phyloP scores from a whole-genome alignment of 2,113 vertebrate species.

The Nothocercus julius region DNA sequence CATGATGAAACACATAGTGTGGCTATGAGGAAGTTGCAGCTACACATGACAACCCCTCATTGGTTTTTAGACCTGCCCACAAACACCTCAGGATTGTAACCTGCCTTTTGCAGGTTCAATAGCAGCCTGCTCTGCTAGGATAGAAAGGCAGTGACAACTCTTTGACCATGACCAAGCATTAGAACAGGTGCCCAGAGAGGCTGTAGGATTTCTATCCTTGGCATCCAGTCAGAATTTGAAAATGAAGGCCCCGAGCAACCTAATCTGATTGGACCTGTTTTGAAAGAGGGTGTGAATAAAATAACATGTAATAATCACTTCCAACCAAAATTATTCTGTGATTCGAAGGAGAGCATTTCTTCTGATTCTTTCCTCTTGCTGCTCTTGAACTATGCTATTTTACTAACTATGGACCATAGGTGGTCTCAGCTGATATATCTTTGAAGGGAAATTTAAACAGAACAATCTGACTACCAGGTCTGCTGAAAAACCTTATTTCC shows the following conservation, averaged over 20 bases:
- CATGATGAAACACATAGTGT: background rate
- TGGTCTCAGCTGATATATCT: background rate
- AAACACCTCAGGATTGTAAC: background rate
- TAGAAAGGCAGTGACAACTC: background rate
- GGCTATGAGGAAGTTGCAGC: background rate
- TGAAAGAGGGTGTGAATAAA: background rate
- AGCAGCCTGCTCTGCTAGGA: background rate
- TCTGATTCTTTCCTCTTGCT: background rate
- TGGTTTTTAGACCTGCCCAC: background rate
- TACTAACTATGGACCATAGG: background rate
- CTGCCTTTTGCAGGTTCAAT: background rate
- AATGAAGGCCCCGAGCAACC: background rate
- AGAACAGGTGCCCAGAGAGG: background rate
- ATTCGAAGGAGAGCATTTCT: background rate
- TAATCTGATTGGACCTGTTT: background rate
- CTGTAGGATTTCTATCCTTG: background rate
- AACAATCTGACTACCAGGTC: background rate
- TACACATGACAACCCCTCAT: background rate
- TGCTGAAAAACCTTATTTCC: background rate
- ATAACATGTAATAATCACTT: background rate
- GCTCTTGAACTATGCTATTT: background rate
- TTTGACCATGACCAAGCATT: background rate
- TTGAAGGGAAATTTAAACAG: background rate
- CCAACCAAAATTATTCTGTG: background rate
- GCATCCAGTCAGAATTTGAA: background rate